Evolutionary conservation across 37 sponge, comb jelly and placozoan species (phyloP).

Genomic region (Axinella damicornis): DNA sequence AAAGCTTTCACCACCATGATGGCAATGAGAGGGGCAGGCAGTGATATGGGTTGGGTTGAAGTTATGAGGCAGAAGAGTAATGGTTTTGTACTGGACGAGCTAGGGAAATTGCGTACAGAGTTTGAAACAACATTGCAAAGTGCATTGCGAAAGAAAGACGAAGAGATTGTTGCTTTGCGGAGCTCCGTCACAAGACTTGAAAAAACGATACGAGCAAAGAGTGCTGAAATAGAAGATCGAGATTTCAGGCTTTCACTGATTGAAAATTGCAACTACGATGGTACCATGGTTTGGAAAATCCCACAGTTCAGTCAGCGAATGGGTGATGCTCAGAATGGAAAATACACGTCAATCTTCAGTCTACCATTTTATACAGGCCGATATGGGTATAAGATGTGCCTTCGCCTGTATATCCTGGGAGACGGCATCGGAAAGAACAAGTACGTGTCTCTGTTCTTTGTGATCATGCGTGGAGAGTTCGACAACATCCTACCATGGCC

Average conservation of each 20-base stretch:
- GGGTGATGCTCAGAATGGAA: conserved; percentile 71
- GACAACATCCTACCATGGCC: conserved; percentile 88
- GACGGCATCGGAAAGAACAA: conserved; percentile 82
- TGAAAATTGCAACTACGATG: conserved; percentile 72
- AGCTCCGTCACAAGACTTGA: conserved; percentile 36
- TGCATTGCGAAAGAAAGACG: conserved; percentile 21
- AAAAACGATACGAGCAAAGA: conserved; percentile 34
- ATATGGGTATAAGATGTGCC: conserved; percentile 91
- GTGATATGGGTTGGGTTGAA: too few species aligned
- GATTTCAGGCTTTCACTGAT: conserved; percentile 78
- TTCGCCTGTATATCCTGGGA: conserved; percentile 79
- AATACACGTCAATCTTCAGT: conserved; percentile 84
- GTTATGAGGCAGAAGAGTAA: not conserved
- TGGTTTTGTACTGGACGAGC: not conserved
- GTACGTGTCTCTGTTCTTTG: conserved; percentile 83
- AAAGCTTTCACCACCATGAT: too few species aligned
- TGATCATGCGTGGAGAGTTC: conserved; percentile 85
- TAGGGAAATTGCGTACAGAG: not conserved
- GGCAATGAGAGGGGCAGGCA: too few species aligned
- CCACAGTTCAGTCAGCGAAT: conserved; percentile 73
- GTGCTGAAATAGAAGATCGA: conserved; percentile 68
- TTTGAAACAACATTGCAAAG: not conserved
- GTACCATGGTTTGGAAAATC: conserved; percentile 83
- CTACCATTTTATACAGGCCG: conserved; percentile 81
- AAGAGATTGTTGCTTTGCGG: conserved; percentile 30